Evolutionary conservation across 2,113 vertebrate genomes (phyloP).

Genomic region (Lophochroa leadbeateri): DNA sequence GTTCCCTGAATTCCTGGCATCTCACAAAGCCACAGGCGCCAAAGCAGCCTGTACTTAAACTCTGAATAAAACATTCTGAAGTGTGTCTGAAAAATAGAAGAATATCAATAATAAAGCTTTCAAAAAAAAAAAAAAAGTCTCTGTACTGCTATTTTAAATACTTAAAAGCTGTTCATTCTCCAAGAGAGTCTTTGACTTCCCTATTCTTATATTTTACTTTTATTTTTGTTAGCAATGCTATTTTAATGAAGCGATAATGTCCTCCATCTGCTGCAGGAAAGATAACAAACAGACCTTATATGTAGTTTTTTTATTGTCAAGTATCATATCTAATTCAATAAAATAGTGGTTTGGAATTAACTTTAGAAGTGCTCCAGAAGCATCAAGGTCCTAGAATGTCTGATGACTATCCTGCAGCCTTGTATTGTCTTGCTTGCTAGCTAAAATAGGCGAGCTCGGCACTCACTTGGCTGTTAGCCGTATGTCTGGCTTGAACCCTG

Average conservation of each 20-base stretch:
- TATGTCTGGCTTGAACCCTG: background rate
- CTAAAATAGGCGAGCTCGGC: background rate
- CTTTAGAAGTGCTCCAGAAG: background rate
- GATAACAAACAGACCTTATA: background rate
- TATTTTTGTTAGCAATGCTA: background rate
- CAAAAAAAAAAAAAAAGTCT: background rate
- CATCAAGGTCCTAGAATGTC: background rate
- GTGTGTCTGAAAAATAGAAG: background rate
- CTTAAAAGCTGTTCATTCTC: background rate
- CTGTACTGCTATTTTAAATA: background rate
- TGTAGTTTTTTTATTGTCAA: background rate
- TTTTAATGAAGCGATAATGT: background rate
- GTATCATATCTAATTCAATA: background rate
- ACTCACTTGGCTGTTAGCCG: background rate
- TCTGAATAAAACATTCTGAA: background rate
- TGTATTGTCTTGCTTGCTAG: accelerated
- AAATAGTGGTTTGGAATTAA: background rate
- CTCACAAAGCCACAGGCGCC: background rate
- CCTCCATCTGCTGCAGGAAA: background rate
- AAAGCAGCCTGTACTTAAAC: background rate
- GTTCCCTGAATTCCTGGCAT: background rate
- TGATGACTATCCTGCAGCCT: background rate
- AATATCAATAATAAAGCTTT: background rate
- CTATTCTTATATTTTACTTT: background rate
- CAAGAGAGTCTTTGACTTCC: background rate